Conservation (phyloP, 2,888 invertebrate genomes). For the Caradrina clavipalpis region DNA sequence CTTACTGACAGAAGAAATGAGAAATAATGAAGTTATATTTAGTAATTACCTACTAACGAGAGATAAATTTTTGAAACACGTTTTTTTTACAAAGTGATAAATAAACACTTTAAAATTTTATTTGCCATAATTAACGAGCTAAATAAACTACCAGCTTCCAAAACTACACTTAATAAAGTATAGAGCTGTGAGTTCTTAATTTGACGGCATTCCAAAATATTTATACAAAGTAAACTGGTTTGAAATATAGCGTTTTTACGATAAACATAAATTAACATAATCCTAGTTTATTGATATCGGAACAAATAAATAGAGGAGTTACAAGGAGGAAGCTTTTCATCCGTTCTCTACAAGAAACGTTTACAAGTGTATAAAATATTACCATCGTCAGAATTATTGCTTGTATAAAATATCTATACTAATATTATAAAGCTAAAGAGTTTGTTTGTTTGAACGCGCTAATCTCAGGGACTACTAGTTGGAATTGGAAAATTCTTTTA, state of each 20-base stretch:
- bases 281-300: slow-evolving; percentile 53
- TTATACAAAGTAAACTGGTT: slow-evolving; percentile 22
- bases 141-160: not conserved
- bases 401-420: slow-evolving; percentile 47
- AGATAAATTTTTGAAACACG: not conserved
- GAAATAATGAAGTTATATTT: too few species aligned
- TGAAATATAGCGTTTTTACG: slow-evolving; percentile 41
- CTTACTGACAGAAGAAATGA: not conserved
- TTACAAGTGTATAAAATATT: slow-evolving; percentile 32
- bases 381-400: slow-evolving; percentile 35
- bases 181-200: slow-evolving; percentile 12
- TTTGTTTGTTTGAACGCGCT: too few species aligned
- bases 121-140: not conserved
- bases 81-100: not conserved
- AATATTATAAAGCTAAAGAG: too few species aligned
- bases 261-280: slow-evolving; percentile 50
- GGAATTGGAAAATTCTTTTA: too few species aligned
- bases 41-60: not conserved
- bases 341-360: not conserved
- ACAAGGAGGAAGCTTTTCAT: slow-evolving; percentile 20
- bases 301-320: slow-evolving; percentile 32
- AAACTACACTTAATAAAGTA: not conserved
- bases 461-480: too few species aligned
- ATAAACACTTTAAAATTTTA: not conserved
- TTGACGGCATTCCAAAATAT: slow-evolving; percentile 37